phyloP scores from a whole-genome alignment of 2,888 invertebrate species.

The Eristalis pertinax region DNA sequence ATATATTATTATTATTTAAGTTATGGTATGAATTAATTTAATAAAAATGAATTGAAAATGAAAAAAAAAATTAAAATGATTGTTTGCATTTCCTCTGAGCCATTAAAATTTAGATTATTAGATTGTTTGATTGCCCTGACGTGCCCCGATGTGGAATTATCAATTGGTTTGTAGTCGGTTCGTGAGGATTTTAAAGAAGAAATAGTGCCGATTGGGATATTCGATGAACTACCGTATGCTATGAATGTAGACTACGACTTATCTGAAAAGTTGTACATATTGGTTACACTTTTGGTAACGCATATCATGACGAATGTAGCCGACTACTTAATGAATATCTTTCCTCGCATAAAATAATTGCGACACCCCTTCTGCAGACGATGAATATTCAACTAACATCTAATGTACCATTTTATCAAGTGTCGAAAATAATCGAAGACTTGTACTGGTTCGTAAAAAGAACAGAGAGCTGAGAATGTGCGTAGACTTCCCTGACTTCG shows the following conservation, averaged over 20 bases:
- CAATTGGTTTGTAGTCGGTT: not conserved
- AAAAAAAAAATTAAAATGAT: no score
- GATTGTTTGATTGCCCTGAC: conserved; percentile 10
- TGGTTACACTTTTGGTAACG: conserved; percentile 7
- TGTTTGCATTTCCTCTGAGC: conserved; percentile 17
- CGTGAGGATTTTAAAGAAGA: not conserved
- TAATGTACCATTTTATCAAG: not conserved
- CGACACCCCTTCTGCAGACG: not conserved
- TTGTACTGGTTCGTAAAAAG: conserved; percentile 27
- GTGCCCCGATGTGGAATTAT: not conserved
- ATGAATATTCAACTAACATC: conserved; percentile 2
- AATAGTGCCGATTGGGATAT: not conserved
- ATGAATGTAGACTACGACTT: not conserved
- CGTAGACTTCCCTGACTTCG: conserved; percentile 23
- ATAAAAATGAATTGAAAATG: no score
- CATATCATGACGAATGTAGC: conserved; percentile 5
- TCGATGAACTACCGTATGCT: conserved; percentile 8
- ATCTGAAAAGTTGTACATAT: not conserved
- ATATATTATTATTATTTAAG: no score
- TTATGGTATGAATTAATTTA: no score
- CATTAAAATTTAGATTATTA: conserved; percentile 7
- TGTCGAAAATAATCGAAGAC: conserved; percentile 2
- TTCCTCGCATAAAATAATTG: not conserved
- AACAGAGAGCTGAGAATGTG: conserved; percentile 43
- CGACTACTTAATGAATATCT: conserved; percentile 22